Evolutionary conservation across 30 jellyfish, hydroid and myxozoan species (phyloP).

Genomic region (Chironex yamaguchii): DNA sequence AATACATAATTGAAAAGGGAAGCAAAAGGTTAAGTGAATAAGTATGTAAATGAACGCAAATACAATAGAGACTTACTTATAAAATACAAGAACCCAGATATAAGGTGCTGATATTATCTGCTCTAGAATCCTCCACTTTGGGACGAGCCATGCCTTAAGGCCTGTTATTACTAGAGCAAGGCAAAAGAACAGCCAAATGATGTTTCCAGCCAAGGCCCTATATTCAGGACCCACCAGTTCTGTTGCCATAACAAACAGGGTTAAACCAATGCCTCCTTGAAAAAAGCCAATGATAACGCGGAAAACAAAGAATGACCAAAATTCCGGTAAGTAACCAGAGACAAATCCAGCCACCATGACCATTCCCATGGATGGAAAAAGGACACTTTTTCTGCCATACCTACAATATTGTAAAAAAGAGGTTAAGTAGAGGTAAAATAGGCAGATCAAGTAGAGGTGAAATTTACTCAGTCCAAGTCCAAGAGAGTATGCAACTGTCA

Average conservation of each 20-base stretch:
- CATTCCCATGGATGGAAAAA: slow-evolving; percentile 81
- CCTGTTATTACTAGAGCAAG: slow-evolving; percentile 83
- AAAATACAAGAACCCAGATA: slow-evolving; percentile 58
- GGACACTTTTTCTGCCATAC: slow-evolving; percentile 85
- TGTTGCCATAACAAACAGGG: slow-evolving; percentile 88
- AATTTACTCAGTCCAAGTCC: too few species aligned
- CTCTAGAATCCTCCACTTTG: slow-evolving; percentile 85
- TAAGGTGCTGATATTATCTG: slow-evolving; percentile 84
- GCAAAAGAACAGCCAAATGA: slow-evolving; percentile 88
- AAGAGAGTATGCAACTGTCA: too few species aligned
- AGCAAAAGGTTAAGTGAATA: neutral
- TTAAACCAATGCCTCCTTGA: slow-evolving; percentile 95
- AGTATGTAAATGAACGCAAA: neutral
- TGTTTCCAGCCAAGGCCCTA: slow-evolving; percentile 88
- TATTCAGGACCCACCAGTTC: slow-evolving; percentile 91
- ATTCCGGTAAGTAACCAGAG: slow-evolving; percentile 67
- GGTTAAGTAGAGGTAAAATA: too few species aligned
- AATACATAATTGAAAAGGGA: neutral
- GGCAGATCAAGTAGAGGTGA: too few species aligned
- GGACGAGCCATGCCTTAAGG: slow-evolving; percentile 89
- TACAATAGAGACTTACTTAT: slow-evolving; percentile 64
- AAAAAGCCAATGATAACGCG: slow-evolving; percentile 85
- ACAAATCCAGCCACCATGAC: slow-evolving; percentile 76
- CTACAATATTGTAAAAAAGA: slow-evolving; percentile 26
- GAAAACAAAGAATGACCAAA: slow-evolving; percentile 82